phyloP scores from a whole-genome alignment of 2,113 vertebrate genomes.

The Naja naja region DNA sequence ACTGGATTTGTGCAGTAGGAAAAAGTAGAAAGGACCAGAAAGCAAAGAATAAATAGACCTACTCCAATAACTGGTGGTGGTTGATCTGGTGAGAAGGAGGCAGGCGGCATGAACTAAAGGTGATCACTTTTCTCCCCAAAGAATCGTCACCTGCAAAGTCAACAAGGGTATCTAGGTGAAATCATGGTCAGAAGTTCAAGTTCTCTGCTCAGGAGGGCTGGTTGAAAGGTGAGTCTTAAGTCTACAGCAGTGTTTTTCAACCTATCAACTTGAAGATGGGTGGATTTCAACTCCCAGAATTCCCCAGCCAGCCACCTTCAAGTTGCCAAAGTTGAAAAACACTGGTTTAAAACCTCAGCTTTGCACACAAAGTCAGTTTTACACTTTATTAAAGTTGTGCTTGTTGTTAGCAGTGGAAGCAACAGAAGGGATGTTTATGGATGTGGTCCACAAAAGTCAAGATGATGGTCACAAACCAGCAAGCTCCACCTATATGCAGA shows the following conservation, averaged over 20 bases:
- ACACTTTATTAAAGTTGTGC: not conserved
- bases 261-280: not conserved
- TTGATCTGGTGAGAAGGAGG: slow-evolving; percentile 84
- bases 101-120: slow-evolving; percentile 84
- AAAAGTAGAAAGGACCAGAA: not conserved
- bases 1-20: not conserved
- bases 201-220: not conserved
- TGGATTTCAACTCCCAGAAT: not conserved
- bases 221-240: not conserved
- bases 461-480: not conserved
- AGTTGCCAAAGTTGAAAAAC: not conserved
- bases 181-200: not conserved
- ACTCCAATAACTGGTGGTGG: slow-evolving; percentile 83
- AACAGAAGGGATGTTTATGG: not conserved
- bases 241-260: not conserved
- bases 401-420: not conserved
- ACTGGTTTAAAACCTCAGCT: not conserved
- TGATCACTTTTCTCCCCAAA: slow-evolving; percentile 79
- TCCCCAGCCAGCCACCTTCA: not conserved
- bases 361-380: not conserved
- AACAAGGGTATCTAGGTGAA: not conserved
- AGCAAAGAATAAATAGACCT: slow-evolving; percentile 43
- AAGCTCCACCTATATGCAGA: not conserved
- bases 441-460: not conserved
- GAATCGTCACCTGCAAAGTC: slow-evolving; percentile 77